Evolutionary conservation across 2,113 vertebrate species (phyloP).

Genomic region (Clarias magur): DNA sequence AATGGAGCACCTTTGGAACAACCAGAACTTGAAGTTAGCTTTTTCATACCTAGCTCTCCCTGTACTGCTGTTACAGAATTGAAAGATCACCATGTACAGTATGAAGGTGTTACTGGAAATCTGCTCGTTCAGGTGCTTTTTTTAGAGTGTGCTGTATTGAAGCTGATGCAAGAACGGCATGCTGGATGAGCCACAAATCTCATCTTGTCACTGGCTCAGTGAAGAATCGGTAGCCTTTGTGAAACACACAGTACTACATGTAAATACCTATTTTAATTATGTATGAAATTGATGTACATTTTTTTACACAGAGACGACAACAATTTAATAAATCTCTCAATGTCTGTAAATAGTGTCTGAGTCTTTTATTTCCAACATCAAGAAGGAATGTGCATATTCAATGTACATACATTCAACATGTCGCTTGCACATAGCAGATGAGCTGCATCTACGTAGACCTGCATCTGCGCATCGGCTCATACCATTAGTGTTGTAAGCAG

Average conservation of each 20-base stretch:
- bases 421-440: neutral
- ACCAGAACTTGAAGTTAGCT: neutral
- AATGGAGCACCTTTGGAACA: neutral
- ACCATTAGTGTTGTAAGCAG: neutral
- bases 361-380: constrained; percentile 7
- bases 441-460: neutral
- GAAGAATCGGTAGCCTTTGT: constrained; percentile 20
- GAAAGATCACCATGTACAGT: constrained; percentile 9
- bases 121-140: constrained; percentile 35
- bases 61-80: constrained; percentile 10
- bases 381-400: neutral
- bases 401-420: neutral
- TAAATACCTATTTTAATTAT: constrained; percentile 65
- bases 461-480: neutral
- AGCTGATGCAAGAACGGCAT: constrained; percentile 22
- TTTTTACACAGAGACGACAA: constrained; percentile 43
- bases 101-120: constrained; percentile 41
- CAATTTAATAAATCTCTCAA: constrained; percentile 48
- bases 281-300: constrained; percentile 50
- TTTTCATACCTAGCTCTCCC: neutral
- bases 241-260: constrained; percentile 56
- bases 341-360: constrained; percentile 22
- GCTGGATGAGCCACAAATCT: constrained; percentile 8
- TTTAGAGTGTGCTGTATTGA: constrained; percentile 36
- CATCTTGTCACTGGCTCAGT: constrained; percentile 10